Evolutionary conservation across 2,888 invertebrate genomes (phyloP), one percentile per base, ranked within the genome.

Genomic region (Lomographa bimaculata): DNA sequence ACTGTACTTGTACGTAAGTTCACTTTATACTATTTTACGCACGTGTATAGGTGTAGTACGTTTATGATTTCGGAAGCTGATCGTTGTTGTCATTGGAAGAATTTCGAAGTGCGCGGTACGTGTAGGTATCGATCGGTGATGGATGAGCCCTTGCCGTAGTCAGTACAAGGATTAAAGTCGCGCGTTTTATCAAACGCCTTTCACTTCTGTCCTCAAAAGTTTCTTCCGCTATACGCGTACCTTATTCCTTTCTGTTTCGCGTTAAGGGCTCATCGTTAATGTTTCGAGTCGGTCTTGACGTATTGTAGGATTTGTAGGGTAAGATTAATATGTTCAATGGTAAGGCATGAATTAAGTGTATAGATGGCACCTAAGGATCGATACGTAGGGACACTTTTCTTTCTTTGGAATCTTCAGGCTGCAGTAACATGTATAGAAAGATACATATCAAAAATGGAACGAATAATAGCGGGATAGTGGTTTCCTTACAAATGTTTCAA

Each of bases 11-110:
- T 82, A 79, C 78, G 85, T 80, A 84, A 79, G 79, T 48, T 79
- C 83, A 86, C 83, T 65, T 75, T 79, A 83, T 86, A 78, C 69
- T 84, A n/a, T n/a, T 84, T 86, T 71, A 77, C 76, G 85, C 84
- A 82, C 85, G 69, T 71, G 70, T 85, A 85, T 14, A 14, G n/a
- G 14, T 82, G 66, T 72, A 64, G 68, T 83, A 84, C 17, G 73
- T 67, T 76, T 83, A 78, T 79, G 69, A 71, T 79, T 80, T 80
- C 68, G 70, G 83, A 83, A 85, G 82, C 79, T 80, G 74, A 80
- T 82, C 79, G 78, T 75, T 79, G 72, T 79, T 38, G 80, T 77
- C 73, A 70, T 79, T 72, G 71, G 57, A 71, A 64, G 77, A 74
- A 77, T 80, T 74, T 81, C 71, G 81, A 79, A 75, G 70, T 74